These are phyloP conservation scores for Sinopyrophorus schimmeli DNA, from an alignment of 2,888 invertebrate species.

Conservation along the genomic window DNA sequence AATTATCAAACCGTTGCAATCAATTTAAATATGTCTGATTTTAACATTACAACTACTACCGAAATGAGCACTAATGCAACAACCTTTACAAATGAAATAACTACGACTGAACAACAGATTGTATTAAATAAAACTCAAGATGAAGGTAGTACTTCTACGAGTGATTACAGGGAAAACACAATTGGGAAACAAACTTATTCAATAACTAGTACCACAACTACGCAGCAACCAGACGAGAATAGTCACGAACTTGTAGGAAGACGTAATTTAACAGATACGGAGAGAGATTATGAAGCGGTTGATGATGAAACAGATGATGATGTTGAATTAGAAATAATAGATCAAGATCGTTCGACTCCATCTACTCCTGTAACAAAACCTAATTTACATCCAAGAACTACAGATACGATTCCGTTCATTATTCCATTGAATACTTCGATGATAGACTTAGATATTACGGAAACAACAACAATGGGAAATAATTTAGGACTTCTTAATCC, in stretches of 20 bases:
- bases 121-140: not conserved
- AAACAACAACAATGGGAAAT: slow-evolving; percentile 34
- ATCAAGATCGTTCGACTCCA: not conserved
- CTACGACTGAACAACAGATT: not conserved
- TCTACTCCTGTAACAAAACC: not conserved
- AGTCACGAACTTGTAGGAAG: not conserved
- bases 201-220: not conserved
- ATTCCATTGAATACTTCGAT: slow-evolving; percentile 19
- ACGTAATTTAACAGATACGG: not conserved
- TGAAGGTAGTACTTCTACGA: slow-evolving; percentile 1
- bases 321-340: not conserved
- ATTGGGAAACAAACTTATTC: not conserved
- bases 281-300: not conserved
- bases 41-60: not conserved
- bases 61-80: not conserved
- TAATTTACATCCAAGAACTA: slow-evolving; percentile 13
- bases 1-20: slow-evolving; percentile 1
- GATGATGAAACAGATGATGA: slow-evolving; percentile 10
- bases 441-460: slow-evolving; percentile 15
- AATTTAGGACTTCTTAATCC: slow-evolving; percentile 30
- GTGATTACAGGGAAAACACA: slow-evolving; percentile 14
- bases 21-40: slow-evolving; percentile 2
- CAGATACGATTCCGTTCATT: slow-evolving; percentile 22
- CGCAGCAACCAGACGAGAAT: not conserved
- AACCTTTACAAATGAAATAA: not conserved